Conservation (phyloP, 2,113 vertebrate genomes). For the Nycticebus coucang region DNA sequence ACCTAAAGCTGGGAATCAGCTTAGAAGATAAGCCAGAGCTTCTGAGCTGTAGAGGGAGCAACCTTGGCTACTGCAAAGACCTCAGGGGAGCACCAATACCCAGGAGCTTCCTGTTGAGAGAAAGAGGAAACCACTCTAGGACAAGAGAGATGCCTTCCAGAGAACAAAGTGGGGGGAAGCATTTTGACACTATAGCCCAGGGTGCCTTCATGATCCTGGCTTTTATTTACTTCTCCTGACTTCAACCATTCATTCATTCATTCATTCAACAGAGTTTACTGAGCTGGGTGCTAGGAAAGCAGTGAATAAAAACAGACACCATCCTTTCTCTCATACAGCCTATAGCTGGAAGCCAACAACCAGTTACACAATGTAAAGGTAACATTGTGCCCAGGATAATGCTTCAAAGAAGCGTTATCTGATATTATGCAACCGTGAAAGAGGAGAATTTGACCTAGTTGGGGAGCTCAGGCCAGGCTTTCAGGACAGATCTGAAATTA, state of each 20-base stretch:
- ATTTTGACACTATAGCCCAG: neutral
- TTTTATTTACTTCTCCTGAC: conserved; percentile 12
- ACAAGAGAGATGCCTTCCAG: neutral
- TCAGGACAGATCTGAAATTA: neutral
- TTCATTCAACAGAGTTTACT: neutral
- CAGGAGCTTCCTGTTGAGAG: neutral
- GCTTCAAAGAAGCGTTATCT: neutral
- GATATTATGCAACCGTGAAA: neutral
- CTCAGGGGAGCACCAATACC: neutral
- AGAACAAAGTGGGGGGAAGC: neutral
- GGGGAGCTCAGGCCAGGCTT: neutral
- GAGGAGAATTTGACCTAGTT: neutral
- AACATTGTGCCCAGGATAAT: neutral
- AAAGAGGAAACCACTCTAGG: neutral
- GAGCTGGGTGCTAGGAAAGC: neutral
- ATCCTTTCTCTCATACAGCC: neutral
- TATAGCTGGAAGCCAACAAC: neutral
- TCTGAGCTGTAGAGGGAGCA: neutral
- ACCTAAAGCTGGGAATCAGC: neutral
- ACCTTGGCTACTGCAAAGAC: neutral
- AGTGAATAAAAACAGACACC: neutral
- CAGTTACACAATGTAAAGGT: neutral
- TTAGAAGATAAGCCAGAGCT: neutral
- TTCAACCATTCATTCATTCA: neutral
- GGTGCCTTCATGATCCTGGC: neutral